Evolutionary conservation across 1,140 invertebrate species (phyloP).

Genomic region (Bicyclus anynana): DNA sequence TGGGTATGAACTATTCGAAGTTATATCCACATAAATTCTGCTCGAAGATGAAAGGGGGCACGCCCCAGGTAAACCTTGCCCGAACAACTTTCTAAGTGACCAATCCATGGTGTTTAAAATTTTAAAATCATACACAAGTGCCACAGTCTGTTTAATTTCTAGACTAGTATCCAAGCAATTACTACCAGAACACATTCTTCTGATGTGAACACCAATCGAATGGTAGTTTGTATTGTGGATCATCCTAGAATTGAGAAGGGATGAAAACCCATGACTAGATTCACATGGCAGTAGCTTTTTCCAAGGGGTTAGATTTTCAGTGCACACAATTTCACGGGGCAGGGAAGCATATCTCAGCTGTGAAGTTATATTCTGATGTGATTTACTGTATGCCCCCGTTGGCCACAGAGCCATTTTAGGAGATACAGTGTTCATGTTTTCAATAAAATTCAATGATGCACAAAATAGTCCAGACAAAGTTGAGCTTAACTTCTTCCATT

Average conservation of each 20-base stretch:
- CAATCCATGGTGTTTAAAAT: constrained; percentile 85
- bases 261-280: constrained; percentile 89
- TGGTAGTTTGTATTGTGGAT: constrained; percentile 97
- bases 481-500: constrained; percentile 93
- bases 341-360: constrained; percentile 90
- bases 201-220: constrained; percentile 91
- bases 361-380: constrained; percentile 76
- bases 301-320: constrained; percentile 99
- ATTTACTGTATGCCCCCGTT: constrained; percentile 78
- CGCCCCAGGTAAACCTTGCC: constrained; percentile 85
- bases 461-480: constrained; percentile 96
- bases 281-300: constrained; percentile 97
- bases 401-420: constrained; percentile 92
- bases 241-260: constrained; percentile 92
- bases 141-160: constrained; percentile 90
- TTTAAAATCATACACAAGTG: constrained; percentile 90
- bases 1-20: constrained; percentile 78
- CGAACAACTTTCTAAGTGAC: constrained; percentile 92
- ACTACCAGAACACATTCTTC: constrained; percentile 83
- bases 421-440: constrained; percentile 90
- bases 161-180: constrained; percentile 82
- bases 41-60: constrained; percentile 89
- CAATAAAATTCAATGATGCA: constrained; percentile 97
- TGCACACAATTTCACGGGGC: constrained; percentile 97
- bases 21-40: constrained; percentile 90